phyloP scores from a whole-genome alignment of 1,140 invertebrate species.

The Neodiprion pinetum region DNA sequence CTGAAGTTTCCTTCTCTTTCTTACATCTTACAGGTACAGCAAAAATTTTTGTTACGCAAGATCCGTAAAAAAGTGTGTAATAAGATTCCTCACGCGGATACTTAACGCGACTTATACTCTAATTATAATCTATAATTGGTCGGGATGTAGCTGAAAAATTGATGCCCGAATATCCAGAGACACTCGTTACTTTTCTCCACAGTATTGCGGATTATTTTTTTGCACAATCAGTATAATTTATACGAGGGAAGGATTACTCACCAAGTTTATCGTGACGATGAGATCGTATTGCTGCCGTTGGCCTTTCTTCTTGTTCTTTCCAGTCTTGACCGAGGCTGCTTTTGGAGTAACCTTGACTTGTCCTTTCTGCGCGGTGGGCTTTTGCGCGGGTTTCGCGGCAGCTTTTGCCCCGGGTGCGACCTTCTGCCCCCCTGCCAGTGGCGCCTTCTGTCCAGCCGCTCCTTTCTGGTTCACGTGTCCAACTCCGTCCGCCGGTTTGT shows the following conservation, averaged over 20 bases:
- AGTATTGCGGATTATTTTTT: not conserved
- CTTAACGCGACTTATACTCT: too few species aligned
- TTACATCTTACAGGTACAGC: too few species aligned
- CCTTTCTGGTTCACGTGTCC: constrained; percentile 76
- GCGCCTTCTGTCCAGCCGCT: constrained; percentile 59
- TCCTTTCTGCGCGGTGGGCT: constrained; percentile 61
- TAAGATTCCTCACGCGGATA: too few species aligned
- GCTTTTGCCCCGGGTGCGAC: constrained; percentile 67
- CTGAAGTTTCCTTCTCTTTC: too few species aligned
- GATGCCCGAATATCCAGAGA: not conserved
- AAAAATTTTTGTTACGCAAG: too few species aligned
- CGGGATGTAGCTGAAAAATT: too few species aligned
- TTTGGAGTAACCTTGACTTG: constrained; percentile 58
- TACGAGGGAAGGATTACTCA: constrained; percentile 57
- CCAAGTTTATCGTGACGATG: constrained; percentile 82
- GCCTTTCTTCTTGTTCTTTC: constrained; percentile 80
- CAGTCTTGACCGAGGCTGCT: constrained; percentile 69
- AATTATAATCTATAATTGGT: too few species aligned
- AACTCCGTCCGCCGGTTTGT: constrained; percentile 79
- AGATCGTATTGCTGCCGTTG: constrained; percentile 83
- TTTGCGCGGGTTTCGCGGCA: constrained; percentile 57
- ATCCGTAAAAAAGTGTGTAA: too few species aligned
- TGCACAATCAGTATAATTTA: too few species aligned
- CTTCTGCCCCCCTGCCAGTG: constrained; percentile 65
- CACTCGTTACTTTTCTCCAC: not conserved